These are phyloP conservation scores for Lasioglossum baleicum DNA, from an alignment of 1,140 invertebrate species.

Conservation along the genomic window DNA sequence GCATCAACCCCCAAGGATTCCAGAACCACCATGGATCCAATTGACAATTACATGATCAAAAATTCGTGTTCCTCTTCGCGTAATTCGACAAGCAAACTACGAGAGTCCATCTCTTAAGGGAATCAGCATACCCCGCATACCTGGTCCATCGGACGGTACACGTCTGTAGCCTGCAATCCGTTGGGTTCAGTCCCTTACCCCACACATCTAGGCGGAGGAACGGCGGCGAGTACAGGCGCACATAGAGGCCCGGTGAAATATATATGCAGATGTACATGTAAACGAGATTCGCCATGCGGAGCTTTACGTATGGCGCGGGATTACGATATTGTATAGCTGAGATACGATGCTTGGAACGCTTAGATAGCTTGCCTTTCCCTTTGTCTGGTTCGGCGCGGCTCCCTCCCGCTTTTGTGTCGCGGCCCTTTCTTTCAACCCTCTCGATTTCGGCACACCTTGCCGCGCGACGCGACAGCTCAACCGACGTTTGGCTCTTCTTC, in stretches of 20 bases:
- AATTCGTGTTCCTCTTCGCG: no score
- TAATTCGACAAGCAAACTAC: background rate
- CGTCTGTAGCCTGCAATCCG: background rate
- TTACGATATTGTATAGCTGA: slow-evolving; percentile 61
- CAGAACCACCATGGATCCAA: no score
- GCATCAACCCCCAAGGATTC: no score
- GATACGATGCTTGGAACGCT: slow-evolving; percentile 50
- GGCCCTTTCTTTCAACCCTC: background rate
- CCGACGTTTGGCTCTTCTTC: slow-evolving; percentile 16
- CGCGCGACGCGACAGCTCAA: background rate
- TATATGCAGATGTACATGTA: slow-evolving; percentile 31
- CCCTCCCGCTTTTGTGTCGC: background rate
- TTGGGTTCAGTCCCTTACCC: background rate
- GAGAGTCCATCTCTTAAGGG: background rate
- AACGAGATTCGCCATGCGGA: slow-evolving; percentile 42
- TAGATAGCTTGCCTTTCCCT: slow-evolving; percentile 35
- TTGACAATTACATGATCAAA: no score
- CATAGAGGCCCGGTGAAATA: background rate
- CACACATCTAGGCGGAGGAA: background rate
- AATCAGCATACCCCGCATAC: background rate
- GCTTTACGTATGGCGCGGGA: slow-evolving; percentile 61
- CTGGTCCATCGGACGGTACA: background rate
- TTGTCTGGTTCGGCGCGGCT: slow-evolving; percentile 14
- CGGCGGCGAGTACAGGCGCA: background rate
- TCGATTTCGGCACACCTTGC: slow-evolving; percentile 15